These are phyloP conservation scores for Drosophila kepulauana DNA, from an alignment of 1,140 invertebrate genomes.

Conservation along the genomic window DNA sequence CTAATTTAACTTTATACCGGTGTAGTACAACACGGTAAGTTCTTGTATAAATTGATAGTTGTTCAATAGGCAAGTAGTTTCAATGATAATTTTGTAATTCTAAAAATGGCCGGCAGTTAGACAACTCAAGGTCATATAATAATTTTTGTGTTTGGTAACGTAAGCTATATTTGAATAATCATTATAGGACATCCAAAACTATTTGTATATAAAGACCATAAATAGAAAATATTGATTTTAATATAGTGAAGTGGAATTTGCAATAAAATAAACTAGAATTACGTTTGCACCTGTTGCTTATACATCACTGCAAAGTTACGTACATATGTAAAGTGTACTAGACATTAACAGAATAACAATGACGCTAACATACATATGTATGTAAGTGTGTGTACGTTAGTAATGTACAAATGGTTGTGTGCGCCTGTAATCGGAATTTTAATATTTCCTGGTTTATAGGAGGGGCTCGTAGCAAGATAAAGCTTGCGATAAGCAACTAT, in stretches of 20 bases:
- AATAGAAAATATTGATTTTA: too few relatives aligned
- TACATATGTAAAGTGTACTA: background rate
- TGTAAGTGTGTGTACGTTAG: background rate
- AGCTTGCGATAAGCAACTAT: slow-evolving; percentile 2
- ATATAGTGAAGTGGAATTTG: too few relatives aligned
- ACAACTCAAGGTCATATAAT: background rate
- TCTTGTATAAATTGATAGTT: background rate
- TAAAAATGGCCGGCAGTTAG: background rate
- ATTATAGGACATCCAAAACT: too few relatives aligned
- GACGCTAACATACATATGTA: background rate
- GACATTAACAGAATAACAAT: slow-evolving; percentile 19
- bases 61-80: background rate
- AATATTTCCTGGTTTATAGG: slow-evolving; percentile 4
- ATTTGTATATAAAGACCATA: too few relatives aligned
- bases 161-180: background rate
- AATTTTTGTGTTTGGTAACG: background rate
- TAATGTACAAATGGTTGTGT: background rate
- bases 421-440: background rate
- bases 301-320: background rate
- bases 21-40: slow-evolving; percentile 30
- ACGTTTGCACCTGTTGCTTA: slow-evolving; percentile 26
- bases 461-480: slow-evolving; percentile 14
- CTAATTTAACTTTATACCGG: slow-evolving; percentile 1
- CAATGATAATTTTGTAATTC: background rate
- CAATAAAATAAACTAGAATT: background rate